A percentile compares a stretch with the other conserved stretches of the same genome.
These are phyloP conservation scores for Eristalinus sepulchralis DNA, from an alignment of 2,888 invertebrate species.

Conservation along the genomic window DNA sequence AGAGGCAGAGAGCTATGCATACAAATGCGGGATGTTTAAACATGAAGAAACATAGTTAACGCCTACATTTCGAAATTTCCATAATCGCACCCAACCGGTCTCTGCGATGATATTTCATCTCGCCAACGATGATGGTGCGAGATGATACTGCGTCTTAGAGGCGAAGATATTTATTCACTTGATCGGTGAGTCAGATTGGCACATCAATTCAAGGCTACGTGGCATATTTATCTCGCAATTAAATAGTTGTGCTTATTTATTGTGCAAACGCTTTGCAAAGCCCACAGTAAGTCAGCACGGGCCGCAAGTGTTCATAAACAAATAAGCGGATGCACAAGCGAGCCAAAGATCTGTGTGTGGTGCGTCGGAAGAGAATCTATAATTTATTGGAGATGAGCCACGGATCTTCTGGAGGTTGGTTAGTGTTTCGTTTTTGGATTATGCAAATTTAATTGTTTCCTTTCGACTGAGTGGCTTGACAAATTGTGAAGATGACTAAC, in stretches of 20 bases:
- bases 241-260: not conserved
- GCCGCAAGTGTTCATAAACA: not conserved
- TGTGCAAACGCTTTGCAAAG: not conserved
- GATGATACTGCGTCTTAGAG: not conserved
- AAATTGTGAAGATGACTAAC: not conserved
- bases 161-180: not conserved
- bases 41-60: not conserved
- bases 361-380: not conserved
- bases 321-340: not conserved
- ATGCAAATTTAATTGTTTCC: not conserved
- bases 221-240: not conserved
- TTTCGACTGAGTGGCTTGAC: not conserved
- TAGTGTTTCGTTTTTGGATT: not conserved
- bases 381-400: not conserved
- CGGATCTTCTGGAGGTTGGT: not conserved
- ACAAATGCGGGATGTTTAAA: not conserved
- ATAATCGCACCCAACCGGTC: not conserved
- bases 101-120: not conserved
- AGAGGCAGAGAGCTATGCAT: not conserved
- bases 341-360: not conserved
- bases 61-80: not conserved
- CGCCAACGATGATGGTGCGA: not conserved
- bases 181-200: not conserved
- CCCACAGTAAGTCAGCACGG: not conserved
- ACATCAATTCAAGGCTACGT: not conserved